Conservation (phyloP, 2,797 vertebrate genomes). For the Hippopotamyrus pictus region DNA sequence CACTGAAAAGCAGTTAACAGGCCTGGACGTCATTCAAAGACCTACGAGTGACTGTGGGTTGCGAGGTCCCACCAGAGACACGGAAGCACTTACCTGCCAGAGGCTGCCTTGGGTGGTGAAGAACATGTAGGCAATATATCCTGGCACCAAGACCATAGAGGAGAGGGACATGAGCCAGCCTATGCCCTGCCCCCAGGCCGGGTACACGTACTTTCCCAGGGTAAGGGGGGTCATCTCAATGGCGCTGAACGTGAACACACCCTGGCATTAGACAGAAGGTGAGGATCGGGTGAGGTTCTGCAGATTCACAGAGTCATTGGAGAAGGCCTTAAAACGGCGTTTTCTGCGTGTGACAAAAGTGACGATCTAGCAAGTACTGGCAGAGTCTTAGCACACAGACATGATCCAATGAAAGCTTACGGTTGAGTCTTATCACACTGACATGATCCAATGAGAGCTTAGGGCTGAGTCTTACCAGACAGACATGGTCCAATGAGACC, state of each 20-base stretch:
- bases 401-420: neutral
- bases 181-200: constrained; percentile 75
- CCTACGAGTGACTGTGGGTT: neutral
- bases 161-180: constrained; percentile 85
- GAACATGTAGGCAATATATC: constrained; percentile 74
- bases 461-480: neutral
- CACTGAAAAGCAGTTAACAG: neutral
- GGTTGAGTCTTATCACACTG: neutral
- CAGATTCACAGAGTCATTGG: neutral
- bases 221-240: constrained; percentile 84
- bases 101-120: constrained; percentile 65
- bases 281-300: neutral
- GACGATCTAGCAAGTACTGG: neutral
- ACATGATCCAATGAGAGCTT: neutral
- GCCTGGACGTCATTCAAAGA: neutral
- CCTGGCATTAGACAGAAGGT: constrained; percentile 48
- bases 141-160: constrained; percentile 81
- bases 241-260: constrained; percentile 82
- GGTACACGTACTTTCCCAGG: constrained; percentile 77
- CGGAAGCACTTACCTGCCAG: constrained; percentile 52
- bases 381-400: neutral
- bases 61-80: neutral
- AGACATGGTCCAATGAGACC: neutral
- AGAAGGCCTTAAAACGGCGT: neutral
- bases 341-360: neutral